These are phyloP conservation scores for Lepidocyrtoides sp. DNA, from an alignment of 2,888 invertebrate species.

Conservation along the genomic window DNA sequence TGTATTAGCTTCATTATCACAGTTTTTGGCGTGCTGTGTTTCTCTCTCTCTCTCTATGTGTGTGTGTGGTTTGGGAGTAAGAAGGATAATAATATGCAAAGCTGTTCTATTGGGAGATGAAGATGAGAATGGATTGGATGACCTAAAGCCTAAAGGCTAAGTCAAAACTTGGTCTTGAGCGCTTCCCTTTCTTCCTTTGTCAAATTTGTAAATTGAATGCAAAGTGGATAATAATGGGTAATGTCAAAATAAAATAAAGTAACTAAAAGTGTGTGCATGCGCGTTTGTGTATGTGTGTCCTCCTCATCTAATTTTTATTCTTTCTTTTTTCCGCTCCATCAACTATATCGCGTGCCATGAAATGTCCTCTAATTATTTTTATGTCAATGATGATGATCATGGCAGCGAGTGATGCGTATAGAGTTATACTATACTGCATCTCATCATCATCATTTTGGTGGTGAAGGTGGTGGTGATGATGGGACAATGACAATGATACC, in stretches of 20 bases:
- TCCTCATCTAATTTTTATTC: too few species aligned
- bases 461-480: background rate
- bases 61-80: conserved; percentile 1
- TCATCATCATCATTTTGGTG: background rate
- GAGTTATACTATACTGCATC: background rate
- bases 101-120: too few species aligned
- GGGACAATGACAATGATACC: conserved; percentile 12
- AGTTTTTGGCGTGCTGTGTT: conserved; percentile 14
- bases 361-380: conserved; percentile 33
- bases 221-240: conserved; percentile 10
- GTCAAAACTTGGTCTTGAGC: conserved; percentile 64
- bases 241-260: background rate
- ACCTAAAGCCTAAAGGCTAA: conserved; percentile 61
- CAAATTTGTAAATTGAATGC: conserved; percentile 30
- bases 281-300: background rate
- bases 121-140: too few species aligned
- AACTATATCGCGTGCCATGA: conserved; percentile 62
- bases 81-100: background rate
- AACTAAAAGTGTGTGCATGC: background rate
- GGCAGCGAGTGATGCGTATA: background rate
- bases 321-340: conserved; percentile 9
- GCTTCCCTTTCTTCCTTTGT: conserved; percentile 33
- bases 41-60: conserved; percentile 1
- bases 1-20: background rate
- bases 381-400: conserved; percentile 22